These are phyloP conservation scores for Acleris cristana DNA, from an alignment of 2,888 invertebrate genomes.

Conservation along the genomic window DNA sequence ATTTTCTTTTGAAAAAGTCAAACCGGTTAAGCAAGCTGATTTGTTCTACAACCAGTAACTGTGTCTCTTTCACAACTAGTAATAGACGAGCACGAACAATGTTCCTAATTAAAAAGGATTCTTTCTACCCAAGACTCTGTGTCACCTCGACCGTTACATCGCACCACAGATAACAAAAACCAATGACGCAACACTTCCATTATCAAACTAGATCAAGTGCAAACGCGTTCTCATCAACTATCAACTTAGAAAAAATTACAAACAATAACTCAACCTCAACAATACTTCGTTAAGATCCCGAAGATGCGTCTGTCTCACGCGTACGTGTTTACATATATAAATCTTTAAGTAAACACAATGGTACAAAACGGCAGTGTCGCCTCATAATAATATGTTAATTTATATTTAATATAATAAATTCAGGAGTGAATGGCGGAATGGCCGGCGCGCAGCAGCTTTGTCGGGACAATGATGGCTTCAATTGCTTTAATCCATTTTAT, in stretches of 20 bases:
- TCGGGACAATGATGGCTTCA: constrained; percentile 32
- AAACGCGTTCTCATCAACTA: constrained; percentile 36
- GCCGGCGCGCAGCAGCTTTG: constrained; percentile 29
- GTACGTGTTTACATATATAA: constrained; percentile 38
- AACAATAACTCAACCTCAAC: constrained; percentile 36
- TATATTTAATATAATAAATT: constrained; percentile 41
- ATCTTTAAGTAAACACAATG: constrained; percentile 37
- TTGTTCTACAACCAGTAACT: no score
- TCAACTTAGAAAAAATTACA: constrained; percentile 37
- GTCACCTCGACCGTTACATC: constrained; percentile 36
- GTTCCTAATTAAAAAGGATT: constrained; percentile 23
- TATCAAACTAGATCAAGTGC: constrained; percentile 37
- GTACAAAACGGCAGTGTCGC: constrained; percentile 37
- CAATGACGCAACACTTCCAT: constrained; percentile 29
- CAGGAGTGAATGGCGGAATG: constrained; percentile 34
- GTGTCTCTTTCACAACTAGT: no score
- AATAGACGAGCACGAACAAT: constrained; percentile 28
- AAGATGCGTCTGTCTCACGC: constrained; percentile 36
- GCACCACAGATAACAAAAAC: constrained; percentile 19
- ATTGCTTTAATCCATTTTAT: constrained; percentile 40
- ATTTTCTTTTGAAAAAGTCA: no score
- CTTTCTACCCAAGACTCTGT: constrained; percentile 6
- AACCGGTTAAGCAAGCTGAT: no score
- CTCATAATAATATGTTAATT: constrained; percentile 39
- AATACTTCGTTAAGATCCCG: constrained; percentile 37